These are phyloP conservation scores for Heteractis magnifica DNA, from an alignment of 92 coral and sea anemone species.

Conservation along the genomic window DNA sequence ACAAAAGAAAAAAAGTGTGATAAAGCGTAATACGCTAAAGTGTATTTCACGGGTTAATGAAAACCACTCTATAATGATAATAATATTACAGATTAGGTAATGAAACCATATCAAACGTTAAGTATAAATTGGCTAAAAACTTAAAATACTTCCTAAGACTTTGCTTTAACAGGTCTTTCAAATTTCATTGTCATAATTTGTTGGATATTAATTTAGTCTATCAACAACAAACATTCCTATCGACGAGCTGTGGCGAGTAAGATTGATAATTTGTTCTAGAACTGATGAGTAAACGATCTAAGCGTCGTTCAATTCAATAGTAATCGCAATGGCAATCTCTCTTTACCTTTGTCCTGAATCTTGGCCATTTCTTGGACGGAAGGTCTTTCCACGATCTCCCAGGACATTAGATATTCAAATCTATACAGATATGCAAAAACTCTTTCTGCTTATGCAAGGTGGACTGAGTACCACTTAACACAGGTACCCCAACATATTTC, in stretches of 20 bases:
- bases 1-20: too few relatives aligned
- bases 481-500: background rate
- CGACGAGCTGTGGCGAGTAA: background rate
- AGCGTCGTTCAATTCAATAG: background rate
- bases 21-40: too few relatives aligned
- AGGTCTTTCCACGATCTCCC: conserved; percentile 78
- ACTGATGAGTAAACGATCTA: background rate
- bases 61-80: too few relatives aligned
- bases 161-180: background rate
- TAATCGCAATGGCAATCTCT: background rate
- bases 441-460: background rate
- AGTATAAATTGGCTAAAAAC: too few relatives aligned
- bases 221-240: background rate
- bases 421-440: background rate
- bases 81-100: too few relatives aligned
- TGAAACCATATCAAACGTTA: too few relatives aligned
- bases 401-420: conserved; percentile 26
- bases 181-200: background rate
- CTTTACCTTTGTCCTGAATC: conserved; percentile 55
- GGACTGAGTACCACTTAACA: background rate
- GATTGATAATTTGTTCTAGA: background rate
- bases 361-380: conserved; percentile 80
- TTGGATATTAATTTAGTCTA: background rate
- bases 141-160: background rate
- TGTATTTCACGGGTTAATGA: too few relatives aligned